Conservation (phyloP, 2,113 vertebrate species). For the Lepus europaeus region DNA sequence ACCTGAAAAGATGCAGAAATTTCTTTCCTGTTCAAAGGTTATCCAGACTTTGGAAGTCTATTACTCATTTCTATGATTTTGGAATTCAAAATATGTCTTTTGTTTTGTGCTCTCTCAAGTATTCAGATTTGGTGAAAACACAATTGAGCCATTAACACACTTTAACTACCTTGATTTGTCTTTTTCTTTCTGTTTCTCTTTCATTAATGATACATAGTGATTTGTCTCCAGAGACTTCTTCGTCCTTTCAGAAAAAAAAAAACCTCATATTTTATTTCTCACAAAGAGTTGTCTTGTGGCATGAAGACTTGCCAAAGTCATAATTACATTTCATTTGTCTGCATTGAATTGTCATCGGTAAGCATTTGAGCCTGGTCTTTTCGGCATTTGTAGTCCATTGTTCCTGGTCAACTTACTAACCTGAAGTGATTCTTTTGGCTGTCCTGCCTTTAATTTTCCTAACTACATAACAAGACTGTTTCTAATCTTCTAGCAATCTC, state of each 20-base stretch:
- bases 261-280: slow-evolving; percentile 78
- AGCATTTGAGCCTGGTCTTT: slow-evolving; percentile 71
- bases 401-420: slow-evolving; percentile 69
- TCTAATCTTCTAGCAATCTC: slow-evolving; percentile 53
- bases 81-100: slow-evolving; percentile 60
- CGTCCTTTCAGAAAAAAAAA: slow-evolving; percentile 61
- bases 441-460: slow-evolving; percentile 68
- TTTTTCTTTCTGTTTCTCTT: slow-evolving; percentile 81
- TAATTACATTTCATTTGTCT: slow-evolving; percentile 84
- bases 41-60: background rate
- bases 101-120: slow-evolving; percentile 68
- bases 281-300: slow-evolving; percentile 81
- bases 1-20: background rate
- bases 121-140: slow-evolving; percentile 78
- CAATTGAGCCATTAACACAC: slow-evolving; percentile 73
- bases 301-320: slow-evolving; percentile 82
- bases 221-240: slow-evolving; percentile 75
- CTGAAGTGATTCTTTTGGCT: slow-evolving; percentile 45
- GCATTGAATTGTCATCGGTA: slow-evolving; percentile 82
- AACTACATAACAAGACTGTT: slow-evolving; percentile 50
- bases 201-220: slow-evolving; percentile 79
- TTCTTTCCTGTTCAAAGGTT: background rate
- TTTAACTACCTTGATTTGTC: slow-evolving; percentile 80
- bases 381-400: slow-evolving; percentile 72
- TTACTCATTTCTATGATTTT: slow-evolving; percentile 56